phyloP scores from a whole-genome alignment of 2,113 vertebrate species.

The Stictonetta naevosa region DNA sequence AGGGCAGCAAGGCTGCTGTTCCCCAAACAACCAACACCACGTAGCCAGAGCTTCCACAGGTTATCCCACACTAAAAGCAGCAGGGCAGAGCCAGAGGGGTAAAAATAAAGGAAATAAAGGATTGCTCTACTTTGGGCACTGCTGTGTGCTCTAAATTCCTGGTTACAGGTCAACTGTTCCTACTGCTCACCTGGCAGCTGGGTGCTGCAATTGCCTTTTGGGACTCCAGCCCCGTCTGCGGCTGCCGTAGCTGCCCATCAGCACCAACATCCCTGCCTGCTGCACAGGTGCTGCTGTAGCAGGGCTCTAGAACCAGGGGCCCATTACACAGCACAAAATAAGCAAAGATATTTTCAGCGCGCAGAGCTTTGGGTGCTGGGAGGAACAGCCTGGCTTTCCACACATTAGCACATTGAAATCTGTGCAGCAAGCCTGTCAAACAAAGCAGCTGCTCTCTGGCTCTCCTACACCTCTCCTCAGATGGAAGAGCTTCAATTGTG shows the following conservation, averaged over 20 bases:
- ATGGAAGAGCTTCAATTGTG: neutral
- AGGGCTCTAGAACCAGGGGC: neutral
- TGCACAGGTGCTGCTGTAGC: rapidly evolving
- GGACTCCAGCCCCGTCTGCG: rapidly evolving
- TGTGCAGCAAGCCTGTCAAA: neutral
- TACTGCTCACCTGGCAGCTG: neutral
- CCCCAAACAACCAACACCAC: neutral
- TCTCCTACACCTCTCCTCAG: neutral
- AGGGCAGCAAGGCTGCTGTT: neutral
- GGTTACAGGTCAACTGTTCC: neutral
- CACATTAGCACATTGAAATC: neutral
- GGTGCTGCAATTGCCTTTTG: neutral
- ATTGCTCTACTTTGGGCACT: neutral
- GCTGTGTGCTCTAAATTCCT: rapidly evolving
- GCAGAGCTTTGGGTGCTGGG: neutral
- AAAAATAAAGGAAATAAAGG: neutral
- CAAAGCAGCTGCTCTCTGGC: constrained; percentile 19
- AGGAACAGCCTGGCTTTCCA: constrained; percentile 1
- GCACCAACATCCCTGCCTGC: rapidly evolving
- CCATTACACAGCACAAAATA: neutral
- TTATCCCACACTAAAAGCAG: neutral
- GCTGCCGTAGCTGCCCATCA: neutral
- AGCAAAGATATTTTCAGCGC: neutral
- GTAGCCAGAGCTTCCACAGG: neutral
- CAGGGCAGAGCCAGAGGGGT: neutral